Evolutionary conservation across 2,113 vertebrate genomes (phyloP).

Genomic region (Agelaius tricolor): DNA sequence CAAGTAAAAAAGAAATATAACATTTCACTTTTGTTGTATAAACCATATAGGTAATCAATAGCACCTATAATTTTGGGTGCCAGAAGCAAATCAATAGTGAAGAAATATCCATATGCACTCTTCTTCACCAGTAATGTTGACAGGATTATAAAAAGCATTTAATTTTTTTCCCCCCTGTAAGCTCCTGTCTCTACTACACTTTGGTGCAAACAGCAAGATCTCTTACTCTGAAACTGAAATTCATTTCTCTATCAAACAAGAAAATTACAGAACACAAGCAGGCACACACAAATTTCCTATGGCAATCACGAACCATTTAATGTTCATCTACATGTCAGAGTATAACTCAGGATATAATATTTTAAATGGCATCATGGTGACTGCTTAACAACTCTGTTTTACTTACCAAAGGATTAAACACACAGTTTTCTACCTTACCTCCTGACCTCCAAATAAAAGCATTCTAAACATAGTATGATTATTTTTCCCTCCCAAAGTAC

Average conservation of each 20-base stretch:
- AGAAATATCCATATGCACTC: not conserved
- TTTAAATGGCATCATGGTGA: not conserved
- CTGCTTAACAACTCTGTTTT: not conserved
- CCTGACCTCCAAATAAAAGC: not conserved
- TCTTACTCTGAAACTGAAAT: not conserved
- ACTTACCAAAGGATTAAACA: not conserved
- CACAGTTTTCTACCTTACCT: not conserved
- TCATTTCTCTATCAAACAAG: not conserved
- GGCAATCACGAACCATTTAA: not conserved
- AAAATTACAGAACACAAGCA: not conserved
- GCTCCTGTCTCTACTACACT: not conserved
- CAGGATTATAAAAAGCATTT: not conserved
- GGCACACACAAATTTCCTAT: not conserved
- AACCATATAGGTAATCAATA: not conserved
- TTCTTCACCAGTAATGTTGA: not conserved
- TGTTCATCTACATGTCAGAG: not conserved
- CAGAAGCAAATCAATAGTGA: not conserved
- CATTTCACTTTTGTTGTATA: not conserved
- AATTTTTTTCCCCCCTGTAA: rapidly evolving
- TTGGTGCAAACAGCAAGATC: not conserved
- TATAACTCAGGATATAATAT: not conserved
- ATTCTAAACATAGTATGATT: not conserved
- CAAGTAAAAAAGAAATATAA: not conserved
- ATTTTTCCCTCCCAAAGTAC: not conserved
- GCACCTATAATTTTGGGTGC: not conserved